phyloP scores from a whole-genome alignment of 2,888 invertebrate genomes.

The Rhagium mordax region DNA sequence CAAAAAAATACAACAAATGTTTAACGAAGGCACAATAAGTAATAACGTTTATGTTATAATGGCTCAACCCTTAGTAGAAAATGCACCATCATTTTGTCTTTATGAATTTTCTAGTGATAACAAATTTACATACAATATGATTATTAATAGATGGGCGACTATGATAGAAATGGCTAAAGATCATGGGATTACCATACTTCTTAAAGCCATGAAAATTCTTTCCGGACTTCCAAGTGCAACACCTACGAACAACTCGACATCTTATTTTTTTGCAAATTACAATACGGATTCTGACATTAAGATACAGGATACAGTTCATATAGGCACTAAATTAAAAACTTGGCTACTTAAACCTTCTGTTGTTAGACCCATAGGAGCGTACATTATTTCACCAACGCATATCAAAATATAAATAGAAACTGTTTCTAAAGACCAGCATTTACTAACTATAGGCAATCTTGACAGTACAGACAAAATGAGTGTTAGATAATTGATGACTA shows the following conservation, averaged over 20 bases:
- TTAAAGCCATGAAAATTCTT: constrained; percentile 27
- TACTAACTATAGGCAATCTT: background rate
- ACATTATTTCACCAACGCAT: background rate
- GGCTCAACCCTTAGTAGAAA: constrained; percentile 35
- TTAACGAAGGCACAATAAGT: constrained; percentile 13
- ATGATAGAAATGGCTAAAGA: constrained; percentile 20
- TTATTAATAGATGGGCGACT: constrained; percentile 36
- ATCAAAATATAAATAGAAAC: background rate
- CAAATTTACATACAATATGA: constrained; percentile 40
- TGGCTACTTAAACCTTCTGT: background rate
- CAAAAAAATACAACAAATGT: background rate
- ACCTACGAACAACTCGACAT: too few relatives aligned
- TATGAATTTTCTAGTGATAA: constrained; percentile 44
- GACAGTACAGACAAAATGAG: constrained; percentile 2
- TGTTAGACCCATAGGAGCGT: background rate
- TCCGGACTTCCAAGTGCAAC: background rate
- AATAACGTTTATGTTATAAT: constrained; percentile 32
- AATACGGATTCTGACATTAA: background rate
- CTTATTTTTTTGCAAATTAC: background rate
- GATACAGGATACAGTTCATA: constrained; percentile 13
- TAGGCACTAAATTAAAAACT: constrained; percentile 7
- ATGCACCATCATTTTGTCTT: constrained; percentile 42
- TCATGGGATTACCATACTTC: constrained; percentile 30
- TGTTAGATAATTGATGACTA: too few relatives aligned
- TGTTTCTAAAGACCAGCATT: constrained; percentile 1